Evolutionary conservation across 1,140 invertebrate species (phyloP), one percentile per base, ranked within the genome.

Genomic region (Drosophila grimshawi): DNA sequence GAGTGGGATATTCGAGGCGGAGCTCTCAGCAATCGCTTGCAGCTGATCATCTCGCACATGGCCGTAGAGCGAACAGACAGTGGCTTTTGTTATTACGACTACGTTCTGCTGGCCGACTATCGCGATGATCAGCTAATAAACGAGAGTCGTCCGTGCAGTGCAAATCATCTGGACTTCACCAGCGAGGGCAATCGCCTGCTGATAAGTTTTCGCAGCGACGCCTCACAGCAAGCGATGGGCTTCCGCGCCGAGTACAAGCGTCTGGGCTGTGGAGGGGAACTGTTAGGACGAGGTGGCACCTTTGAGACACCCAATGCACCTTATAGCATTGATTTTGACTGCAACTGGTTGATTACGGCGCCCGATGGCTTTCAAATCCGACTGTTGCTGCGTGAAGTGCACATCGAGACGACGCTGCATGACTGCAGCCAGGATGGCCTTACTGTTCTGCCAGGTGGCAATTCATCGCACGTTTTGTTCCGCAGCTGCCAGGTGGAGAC

Each of bases 31-130:
- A 96, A 96, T 79, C 95, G 93, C 85, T 94, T 98, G 1, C 95
- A 96, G 60, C 89, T 97, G 1, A 95, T 94, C 2, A 95, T 98
- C 81, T 95, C 95, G 0, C 95, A 97, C 78, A 95, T 98, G 66
- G 93, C 95, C 46, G 59, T 97, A 0, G 95, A 96, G 29, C 4
- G 2, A 0, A 0, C 1, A 0, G 5, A 5, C 1, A 2, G 0
- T 2, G 7, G 2, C 5, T 3, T 0, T 0, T 97, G 96, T 71
- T 0, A 19, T 0, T 94, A 81, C 76, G 95, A 96, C 80, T 94
- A 92, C 52, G 19, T 96, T 1, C 74, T 86, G 68, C 91, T 95
- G 43, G 86, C 69, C 8, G 93, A 94, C 74, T 93, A 93, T 33
- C 53, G 76, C 0, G 35, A 92, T 8, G 77, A 91, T 0, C 51